Base-by-base conservation (phyloP, 2,888 invertebrate genomes). In the Halocaridina rubra region DNA sequence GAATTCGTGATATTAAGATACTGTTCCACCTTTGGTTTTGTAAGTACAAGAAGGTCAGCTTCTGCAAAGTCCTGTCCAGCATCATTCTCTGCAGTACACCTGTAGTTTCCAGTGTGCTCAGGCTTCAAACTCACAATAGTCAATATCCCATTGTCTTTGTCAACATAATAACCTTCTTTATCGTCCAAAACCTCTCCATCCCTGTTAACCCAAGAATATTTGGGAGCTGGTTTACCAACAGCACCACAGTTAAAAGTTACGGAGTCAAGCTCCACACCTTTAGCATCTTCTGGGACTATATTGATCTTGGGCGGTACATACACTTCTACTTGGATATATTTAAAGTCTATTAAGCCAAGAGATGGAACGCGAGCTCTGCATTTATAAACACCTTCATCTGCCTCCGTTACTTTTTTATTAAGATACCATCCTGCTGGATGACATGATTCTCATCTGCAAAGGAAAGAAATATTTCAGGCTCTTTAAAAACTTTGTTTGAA, bases 381-480 rank as follows among this genome's bases (percentile, higher is more conserved):
- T 3, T 94, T 95, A 90, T 97, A 97, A 10, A 94, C 93, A 0
- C 97, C 97, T 90, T 97, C 97, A 89, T 97, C 97, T 19, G 94
- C 93, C 90, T 95, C 95, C 89, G 94, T 93, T 0, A 96, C 95
- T 89, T 94, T 89, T 94, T 94, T 86, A 97, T 96, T 82, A 94
- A 91, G 13, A 97, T 91, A 0, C 96, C 96, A 89, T 96, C 94
- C 0, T 81, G 82, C 67, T 84, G 87, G 32, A 95, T 93, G 16
- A 96, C 93, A 90, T 95, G 96, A 90, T 94, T 93, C 75, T 94
- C 94, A 88, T 94, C 93, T 88, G 82, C 3, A 57, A 61, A 59
- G 19, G 22, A 16, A 59, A 22, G 24, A 72, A 13, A 29, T 24
- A 33, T 16, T 7, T n/a, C n/a, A n/a, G n/a, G n/a, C n/a, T n/a